phyloP scores from a whole-genome alignment of 2,113 vertebrate species.

The Megaptera novaeangliae region DNA sequence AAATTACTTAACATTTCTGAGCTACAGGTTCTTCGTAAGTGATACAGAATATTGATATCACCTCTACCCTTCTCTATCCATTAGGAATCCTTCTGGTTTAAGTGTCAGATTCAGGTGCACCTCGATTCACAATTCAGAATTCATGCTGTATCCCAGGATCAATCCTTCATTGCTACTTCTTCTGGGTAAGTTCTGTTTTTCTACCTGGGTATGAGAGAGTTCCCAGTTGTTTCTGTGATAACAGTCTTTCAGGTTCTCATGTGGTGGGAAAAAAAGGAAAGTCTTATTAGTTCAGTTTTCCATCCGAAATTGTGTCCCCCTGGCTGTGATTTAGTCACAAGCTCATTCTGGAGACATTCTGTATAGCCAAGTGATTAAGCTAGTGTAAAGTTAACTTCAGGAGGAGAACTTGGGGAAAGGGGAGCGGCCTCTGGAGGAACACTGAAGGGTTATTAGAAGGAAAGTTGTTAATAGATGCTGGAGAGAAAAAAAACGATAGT shows the following conservation, averaged over 20 bases:
- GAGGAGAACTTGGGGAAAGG: not conserved
- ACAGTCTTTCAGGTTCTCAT: not conserved
- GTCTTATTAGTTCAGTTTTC: not conserved
- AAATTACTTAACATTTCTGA: not conserved
- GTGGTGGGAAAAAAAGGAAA: not conserved
- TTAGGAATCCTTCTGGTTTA: not conserved
- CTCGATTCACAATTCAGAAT: not conserved
- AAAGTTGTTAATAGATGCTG: not conserved
- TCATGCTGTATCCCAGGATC: not conserved
- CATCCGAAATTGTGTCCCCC: not conserved
- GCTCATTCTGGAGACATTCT: not conserved
- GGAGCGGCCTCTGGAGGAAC: not conserved
- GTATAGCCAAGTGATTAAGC: not conserved
- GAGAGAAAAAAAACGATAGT: not conserved
- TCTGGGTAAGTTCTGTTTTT: not conserved
- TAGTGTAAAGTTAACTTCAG: not conserved
- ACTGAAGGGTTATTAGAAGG: not conserved
- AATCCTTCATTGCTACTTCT: not conserved
- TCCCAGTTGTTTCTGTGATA: not conserved
- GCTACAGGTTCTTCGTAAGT: not conserved
- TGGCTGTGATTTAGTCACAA: not conserved
- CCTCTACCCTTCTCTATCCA: not conserved
- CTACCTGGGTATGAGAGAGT: not conserved
- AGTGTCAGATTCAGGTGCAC: not conserved
- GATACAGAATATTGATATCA: not conserved